These are phyloP conservation scores for Heliopora coerulea DNA, from an alignment of 92 coral and sea anemone species.

Conservation along the genomic window DNA sequence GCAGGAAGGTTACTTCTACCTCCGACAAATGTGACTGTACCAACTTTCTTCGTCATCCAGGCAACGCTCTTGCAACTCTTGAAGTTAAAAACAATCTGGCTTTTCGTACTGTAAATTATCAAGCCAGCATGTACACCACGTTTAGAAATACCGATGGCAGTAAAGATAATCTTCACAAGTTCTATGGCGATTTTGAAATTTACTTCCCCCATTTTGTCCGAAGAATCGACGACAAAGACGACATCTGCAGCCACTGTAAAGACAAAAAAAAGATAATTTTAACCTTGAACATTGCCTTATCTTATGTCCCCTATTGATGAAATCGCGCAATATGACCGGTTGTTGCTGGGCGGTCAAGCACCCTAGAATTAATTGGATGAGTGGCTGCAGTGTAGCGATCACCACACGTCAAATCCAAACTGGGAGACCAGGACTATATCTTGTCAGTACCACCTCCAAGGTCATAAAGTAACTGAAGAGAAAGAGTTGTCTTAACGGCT, in stretches of 20 bases:
- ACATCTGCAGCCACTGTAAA: constrained; percentile 29
- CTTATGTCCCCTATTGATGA: no score
- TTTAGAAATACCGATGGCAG: constrained; percentile 62
- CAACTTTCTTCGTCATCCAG: not conserved
- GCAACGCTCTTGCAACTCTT: constrained; percentile 11
- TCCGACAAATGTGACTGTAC: constrained; percentile 2
- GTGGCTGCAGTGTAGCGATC: no score
- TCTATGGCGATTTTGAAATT: constrained; percentile 66
- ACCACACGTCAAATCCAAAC: no score
- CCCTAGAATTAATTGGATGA: no score
- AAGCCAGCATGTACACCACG: constrained; percentile 70
- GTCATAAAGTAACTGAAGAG: no score
- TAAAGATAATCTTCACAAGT: constrained; percentile 65
- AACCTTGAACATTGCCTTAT: no score
- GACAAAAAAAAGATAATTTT: not conserved
- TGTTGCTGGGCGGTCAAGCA: no score
- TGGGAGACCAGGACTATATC: no score
- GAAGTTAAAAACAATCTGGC: constrained; percentile 64
- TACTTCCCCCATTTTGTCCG: constrained; percentile 2
- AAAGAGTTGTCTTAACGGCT: no score
- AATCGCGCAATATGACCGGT: no score
- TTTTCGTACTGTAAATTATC: constrained; percentile 58
- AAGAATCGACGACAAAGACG: constrained; percentile 8
- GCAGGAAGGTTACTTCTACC: not conserved
- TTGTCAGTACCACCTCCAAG: no score